Evolutionary conservation across 2,113 vertebrate species (phyloP), one percentile per base, ranked within the genome.

Genomic region (Sapajus apella): DNA sequence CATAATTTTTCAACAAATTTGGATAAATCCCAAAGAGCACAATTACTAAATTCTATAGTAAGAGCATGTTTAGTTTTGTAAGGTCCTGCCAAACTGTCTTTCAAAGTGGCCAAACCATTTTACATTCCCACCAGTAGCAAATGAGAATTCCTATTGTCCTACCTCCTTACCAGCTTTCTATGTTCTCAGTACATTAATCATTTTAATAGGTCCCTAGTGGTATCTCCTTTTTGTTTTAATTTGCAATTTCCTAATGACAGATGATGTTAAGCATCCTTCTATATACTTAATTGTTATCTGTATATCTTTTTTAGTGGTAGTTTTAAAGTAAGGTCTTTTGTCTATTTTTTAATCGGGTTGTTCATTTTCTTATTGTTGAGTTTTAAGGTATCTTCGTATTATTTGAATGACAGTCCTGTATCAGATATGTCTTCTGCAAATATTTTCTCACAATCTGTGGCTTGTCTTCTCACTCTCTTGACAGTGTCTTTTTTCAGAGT

Each of bases 101-200:
- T 20, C 40, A 10, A 10, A 4, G 37, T 35, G 17, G 2, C 1
- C 20, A 32, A 12, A 7, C 8, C 35, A 7, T 10, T 55, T 25
- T 32, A 5, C 35, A 8, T 50, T 40, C 3, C 21, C 12, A 18
- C 3, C 37, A 30, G 12, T 32, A 10, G 43, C 4, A 14, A 50
- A 14, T 8, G 16, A n/a, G 30, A 35, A 40, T 18, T 21, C 55
- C n/a, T 45, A 1, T 10, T 13, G 30, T 5, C 30, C 10, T n/a
- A 27, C 17, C 3, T n/a, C 9, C 0, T 9, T 1, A 0, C 1
- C 9, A 21, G 56, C 35, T 4, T 30, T 58, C 8, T 5, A 30
- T 14, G 1, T 14, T 80, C 8, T 50, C 52, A 37, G 14, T 17
- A 18, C 55, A 85, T 80, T n/a, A 32, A 6, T 20, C n/a, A 45